Evolutionary conservation across 1,140 invertebrate genomes (phyloP).

Genomic region (Drosophila ercepeae): DNA sequence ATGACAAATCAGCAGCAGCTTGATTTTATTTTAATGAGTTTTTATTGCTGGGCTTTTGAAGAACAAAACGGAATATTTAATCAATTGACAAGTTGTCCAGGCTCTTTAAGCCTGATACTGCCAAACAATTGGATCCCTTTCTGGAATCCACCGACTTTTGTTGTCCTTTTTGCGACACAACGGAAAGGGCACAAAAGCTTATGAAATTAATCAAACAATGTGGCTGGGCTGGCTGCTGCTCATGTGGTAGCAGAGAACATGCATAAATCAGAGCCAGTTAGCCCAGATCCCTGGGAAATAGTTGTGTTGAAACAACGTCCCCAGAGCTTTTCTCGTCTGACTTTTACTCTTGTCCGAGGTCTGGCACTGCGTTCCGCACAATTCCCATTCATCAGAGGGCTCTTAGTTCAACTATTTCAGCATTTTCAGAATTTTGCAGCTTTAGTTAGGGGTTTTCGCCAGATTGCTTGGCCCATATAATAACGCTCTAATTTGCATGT

Average conservation of each 20-base stretch:
- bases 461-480: constrained; percentile 60
- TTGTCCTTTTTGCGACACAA: constrained; percentile 42
- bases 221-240: background rate
- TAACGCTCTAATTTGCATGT: constrained; percentile 78
- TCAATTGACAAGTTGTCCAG: background rate
- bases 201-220: constrained; percentile 72
- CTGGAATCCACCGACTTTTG: background rate
- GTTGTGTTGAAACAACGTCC: constrained; percentile 60
- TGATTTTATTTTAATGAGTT: constrained; percentile 15
- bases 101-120: constrained; percentile 17
- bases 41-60: background rate
- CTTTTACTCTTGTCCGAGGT: constrained; percentile 35
- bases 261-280: constrained; percentile 69
- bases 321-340: constrained; percentile 15
- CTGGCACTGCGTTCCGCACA: constrained; percentile 25
- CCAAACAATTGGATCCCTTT: background rate
- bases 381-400: constrained; percentile 60
- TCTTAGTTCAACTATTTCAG: constrained; percentile 26
- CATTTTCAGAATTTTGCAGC: background rate
- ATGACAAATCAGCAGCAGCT: constrained; percentile 13
- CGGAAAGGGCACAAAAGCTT: constrained; percentile 21
- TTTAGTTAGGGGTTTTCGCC: constrained; percentile 37
- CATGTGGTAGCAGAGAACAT: constrained; percentile 55
- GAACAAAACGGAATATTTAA: background rate
- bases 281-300: constrained; percentile 45